phyloP scores from a whole-genome alignment of 2,888 invertebrate species.

The Trichogramma evanescens region DNA sequence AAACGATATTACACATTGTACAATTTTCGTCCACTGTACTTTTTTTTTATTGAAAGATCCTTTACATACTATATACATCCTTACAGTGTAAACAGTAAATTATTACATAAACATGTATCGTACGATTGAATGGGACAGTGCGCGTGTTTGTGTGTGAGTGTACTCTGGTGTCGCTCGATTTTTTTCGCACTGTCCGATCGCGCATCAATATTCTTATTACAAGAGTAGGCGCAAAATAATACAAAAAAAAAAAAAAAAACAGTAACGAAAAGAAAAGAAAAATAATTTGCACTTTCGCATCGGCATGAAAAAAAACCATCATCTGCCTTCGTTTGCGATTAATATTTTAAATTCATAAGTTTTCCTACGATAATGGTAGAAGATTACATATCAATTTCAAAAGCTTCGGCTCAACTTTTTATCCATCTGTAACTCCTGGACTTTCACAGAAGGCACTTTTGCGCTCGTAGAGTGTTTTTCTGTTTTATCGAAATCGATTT shows the following conservation, averaged over 20 bases:
- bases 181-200: not conserved
- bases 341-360: no score
- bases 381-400: no score
- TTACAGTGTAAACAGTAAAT: constrained; percentile 34
- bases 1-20: no score
- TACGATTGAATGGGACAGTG: not conserved
- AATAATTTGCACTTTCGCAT: constrained; percentile 7
- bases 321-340: constrained; percentile 25
- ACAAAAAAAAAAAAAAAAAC: constrained; percentile 2
- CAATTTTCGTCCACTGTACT: constrained; percentile 9
- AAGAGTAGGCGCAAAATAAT: not conserved
- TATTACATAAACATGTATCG: constrained; percentile 32
- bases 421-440: no score
- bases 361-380: no score
- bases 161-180: not conserved
- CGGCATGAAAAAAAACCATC: not conserved
- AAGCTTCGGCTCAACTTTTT: no score
- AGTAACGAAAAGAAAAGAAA: constrained; percentile 6
- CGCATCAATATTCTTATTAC: not conserved
- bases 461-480: no score
- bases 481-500: no score
- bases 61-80: constrained; percentile 40
- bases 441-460: no score
- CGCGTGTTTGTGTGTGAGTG: not conserved
- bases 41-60: constrained; percentile 26